Percentiles rank a stretch among this genome's conserved stretches.
Evolutionary conservation across 2,888 invertebrate species (phyloP).

Genomic region (Parnassius smintheus): DNA sequence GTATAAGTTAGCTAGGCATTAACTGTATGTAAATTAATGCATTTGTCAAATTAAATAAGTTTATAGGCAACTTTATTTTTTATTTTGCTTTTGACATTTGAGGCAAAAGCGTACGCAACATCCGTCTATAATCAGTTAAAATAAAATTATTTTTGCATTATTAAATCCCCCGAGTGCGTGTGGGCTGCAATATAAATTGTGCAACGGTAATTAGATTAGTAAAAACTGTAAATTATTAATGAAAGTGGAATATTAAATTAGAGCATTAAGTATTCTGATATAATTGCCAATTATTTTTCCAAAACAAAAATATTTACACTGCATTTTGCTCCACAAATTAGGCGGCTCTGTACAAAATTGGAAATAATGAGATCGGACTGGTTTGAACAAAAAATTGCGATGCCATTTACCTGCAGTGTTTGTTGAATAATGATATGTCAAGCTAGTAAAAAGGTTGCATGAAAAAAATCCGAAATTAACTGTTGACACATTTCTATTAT

Average conservation of each 20-base stretch:
- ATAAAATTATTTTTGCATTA: slow-evolving; percentile 23
- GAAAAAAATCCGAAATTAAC: background rate
- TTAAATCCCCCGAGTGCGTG: slow-evolving; percentile 6
- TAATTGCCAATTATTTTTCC: slow-evolving; percentile 21
- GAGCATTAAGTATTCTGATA: slow-evolving; percentile 5
- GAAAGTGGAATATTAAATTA: slow-evolving; percentile 5
- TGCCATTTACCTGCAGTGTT: slow-evolving; percentile 12
- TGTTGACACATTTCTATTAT: background rate
- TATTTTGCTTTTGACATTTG: slow-evolving; percentile 37
- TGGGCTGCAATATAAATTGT: slow-evolving; percentile 12
- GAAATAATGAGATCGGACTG: slow-evolving; percentile 10
- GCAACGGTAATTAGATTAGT: slow-evolving; percentile 3
- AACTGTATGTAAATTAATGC: background rate
- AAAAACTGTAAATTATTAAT: background rate
- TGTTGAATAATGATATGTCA: background rate
- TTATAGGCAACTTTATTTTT: slow-evolving; percentile 30
- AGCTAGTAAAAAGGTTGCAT: slow-evolving; percentile 6
- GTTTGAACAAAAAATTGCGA: slow-evolving; percentile 8
- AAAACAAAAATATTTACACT: slow-evolving; percentile 3
- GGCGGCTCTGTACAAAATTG: background rate
- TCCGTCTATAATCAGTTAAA: slow-evolving; percentile 43
- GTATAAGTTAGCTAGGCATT: too few species aligned
- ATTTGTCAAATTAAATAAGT: slow-evolving; percentile 23
- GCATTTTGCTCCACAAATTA: slow-evolving; percentile 8
- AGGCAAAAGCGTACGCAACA: slow-evolving; percentile 28